Base-by-base conservation (phyloP, 2,888 invertebrate species). In the Mimachlamys varia region DNA sequence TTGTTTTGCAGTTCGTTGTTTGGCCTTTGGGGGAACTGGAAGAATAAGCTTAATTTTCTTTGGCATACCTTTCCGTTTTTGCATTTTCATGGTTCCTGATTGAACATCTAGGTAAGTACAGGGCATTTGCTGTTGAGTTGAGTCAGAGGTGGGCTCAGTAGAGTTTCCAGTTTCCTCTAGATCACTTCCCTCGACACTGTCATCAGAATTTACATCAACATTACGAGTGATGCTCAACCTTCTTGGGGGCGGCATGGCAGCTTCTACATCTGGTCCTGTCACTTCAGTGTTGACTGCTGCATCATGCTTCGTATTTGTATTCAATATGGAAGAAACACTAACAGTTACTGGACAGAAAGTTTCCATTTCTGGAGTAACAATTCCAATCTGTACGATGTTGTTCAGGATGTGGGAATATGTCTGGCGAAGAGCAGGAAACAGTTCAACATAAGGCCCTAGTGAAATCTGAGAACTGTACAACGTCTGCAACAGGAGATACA, bases 401-500 rank as follows among this genome's bases (percentile, higher is more conserved):
- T 92, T 94, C 19, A 95, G 92, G 17, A 95, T 92, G 89, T 94
- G 92, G 3, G 93, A 94, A 88, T 95, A 94, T 90, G 95, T 94
- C 37, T 94, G 92, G 87, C 94, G 90, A n/a, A 96, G 89, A 4
- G 91, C 50, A 12, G 94, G 92, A 89, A 96, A 95, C 7, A 90
- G 93, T 33, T 95, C 94, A 10, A 90, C 92, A 90, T 95, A 96
- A 7, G 95, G 95, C 7, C 95, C 95, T 1, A 95, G 91, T 15
- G 94, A 93, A 76, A 96, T 97, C 92, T 97, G 97, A 94, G 97
- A 97, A 93, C 97, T 97, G 90, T 96, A 97, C 92, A 97, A 95
- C 58, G 96, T 96, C 91, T 97, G 97, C 92, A 98, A 96, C 90
- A 98, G 96, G 92, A 97, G 97, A 95, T 97, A 97, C 90, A 97